Evolutionary conservation across 1,140 invertebrate genomes (phyloP).

Genomic region (Trissolcus basalis): DNA sequence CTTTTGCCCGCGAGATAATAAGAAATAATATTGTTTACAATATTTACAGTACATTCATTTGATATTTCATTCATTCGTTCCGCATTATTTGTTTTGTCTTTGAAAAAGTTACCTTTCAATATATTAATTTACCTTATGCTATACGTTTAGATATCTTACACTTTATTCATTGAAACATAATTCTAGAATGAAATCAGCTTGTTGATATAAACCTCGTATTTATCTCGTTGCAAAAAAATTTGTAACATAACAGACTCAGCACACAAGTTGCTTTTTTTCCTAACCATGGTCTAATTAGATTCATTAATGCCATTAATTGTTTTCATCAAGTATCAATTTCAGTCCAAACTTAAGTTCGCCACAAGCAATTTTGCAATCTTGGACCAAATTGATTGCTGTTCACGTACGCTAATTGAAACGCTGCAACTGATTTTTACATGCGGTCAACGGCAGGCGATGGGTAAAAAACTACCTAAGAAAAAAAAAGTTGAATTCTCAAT

Average conservation of each 20-base stretch:
- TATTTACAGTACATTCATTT: background rate
- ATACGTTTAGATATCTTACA: too few relatives aligned
- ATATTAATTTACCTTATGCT: too few relatives aligned
- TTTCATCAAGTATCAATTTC: constrained; percentile 39
- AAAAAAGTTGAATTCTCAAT: too few relatives aligned
- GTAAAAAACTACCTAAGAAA: too few relatives aligned
- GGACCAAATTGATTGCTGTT: constrained; percentile 42
- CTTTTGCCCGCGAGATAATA: background rate
- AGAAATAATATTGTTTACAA: background rate
- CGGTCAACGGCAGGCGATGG: constrained; percentile 34
- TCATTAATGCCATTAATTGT: constrained; percentile 53
- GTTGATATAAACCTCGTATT: too few relatives aligned
- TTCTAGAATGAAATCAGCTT: background rate
- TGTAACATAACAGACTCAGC: too few relatives aligned
- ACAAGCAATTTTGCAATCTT: constrained; percentile 28
- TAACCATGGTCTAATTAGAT: constrained; percentile 24
- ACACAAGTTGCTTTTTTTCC: too few relatives aligned
- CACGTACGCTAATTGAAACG: constrained; percentile 38
- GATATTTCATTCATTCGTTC: background rate
- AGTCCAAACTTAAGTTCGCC: constrained; percentile 16
- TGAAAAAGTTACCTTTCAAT: too few relatives aligned
- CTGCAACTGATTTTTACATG: constrained; percentile 55
- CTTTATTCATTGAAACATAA: background rate
- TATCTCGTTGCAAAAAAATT: too few relatives aligned
- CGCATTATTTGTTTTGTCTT: background rate